Conservation (phyloP, 2,888 invertebrate genomes). For the Glyphotaelius pellucidus region DNA sequence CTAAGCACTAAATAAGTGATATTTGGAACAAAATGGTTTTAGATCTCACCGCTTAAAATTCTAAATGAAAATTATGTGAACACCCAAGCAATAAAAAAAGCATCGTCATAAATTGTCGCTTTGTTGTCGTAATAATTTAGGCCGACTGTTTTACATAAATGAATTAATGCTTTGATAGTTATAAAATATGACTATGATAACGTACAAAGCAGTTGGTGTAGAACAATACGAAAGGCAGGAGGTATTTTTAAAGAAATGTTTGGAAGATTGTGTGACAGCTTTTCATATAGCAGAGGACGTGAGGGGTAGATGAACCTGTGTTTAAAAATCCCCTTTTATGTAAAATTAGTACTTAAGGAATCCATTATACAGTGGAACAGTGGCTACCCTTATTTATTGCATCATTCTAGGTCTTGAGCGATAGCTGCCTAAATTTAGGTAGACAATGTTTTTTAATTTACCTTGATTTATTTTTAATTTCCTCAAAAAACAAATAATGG, state of each 20-base stretch:
- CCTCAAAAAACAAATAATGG: no score
- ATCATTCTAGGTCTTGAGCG: no score
- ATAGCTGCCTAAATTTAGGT: no score
- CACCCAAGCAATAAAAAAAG: background rate
- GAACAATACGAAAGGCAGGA: no score
- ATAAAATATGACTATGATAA: background rate
- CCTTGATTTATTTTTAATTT: no score
- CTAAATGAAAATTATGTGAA: background rate
- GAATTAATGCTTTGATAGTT: background rate
- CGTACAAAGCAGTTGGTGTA: background rate
- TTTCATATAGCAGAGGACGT: no score
- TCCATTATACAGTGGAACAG: background rate
- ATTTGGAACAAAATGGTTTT: background rate
- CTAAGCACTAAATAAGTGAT: background rate
- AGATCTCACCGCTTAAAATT: background rate
- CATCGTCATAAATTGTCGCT: background rate
- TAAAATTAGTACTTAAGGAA: background rate
- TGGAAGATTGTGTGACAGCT: background rate
- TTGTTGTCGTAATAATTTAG: background rate
- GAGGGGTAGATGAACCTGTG: background rate
- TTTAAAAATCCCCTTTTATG: no score
- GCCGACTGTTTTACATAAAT: background rate
- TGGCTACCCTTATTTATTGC: no score
- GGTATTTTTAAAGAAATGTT: background rate
- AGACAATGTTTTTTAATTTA: no score